Percentiles rank a stretch among this genome's conserved stretches.
Conservation (phyloP, 2,113 vertebrate species). For the Uria lomvia region DNA sequence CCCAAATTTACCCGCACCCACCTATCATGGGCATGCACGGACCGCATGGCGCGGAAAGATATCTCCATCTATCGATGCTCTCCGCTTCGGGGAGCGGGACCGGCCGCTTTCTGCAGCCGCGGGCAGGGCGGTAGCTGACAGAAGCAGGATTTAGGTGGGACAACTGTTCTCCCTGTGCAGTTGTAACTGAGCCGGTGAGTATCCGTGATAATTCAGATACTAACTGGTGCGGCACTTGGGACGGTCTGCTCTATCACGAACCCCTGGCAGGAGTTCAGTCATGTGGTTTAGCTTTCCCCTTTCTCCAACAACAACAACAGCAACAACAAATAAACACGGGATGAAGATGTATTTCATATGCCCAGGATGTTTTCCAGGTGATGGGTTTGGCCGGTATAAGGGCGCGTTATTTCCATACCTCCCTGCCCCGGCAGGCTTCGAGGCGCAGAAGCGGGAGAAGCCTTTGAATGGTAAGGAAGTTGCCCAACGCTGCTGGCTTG, state of each 20-base stretch:
- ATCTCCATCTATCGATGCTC: neutral
- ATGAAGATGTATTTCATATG: neutral
- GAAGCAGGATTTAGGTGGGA: constrained; percentile 66
- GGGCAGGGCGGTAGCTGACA: constrained; percentile 32
- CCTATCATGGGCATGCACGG: accelerated
- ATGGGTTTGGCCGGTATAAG: neutral
- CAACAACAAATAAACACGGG: constrained; percentile 49
- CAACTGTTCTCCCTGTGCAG: constrained; percentile 35
- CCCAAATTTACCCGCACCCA: neutral
- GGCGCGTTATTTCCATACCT: neutral
- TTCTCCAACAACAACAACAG: constrained; percentile 60
- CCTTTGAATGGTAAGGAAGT: constrained; percentile 63
- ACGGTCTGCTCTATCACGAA: constrained; percentile 55
- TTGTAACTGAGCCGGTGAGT: constrained; percentile 59
- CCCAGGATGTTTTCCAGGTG: constrained; percentile 63
- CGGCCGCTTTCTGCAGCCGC: neutral
- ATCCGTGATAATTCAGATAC: constrained; percentile 59
- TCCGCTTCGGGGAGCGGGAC: neutral
- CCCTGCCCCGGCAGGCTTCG: neutral
- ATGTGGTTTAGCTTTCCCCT: constrained; percentile 60
- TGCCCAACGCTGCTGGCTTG: constrained; percentile 70
- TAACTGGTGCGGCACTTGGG: constrained; percentile 54
- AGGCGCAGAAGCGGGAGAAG: neutral
- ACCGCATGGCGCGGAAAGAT: neutral
- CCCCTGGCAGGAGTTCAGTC: constrained; percentile 63